Conservation (phyloP, 2,888 invertebrate species). For the Pyrochroa serraticornis region DNA sequence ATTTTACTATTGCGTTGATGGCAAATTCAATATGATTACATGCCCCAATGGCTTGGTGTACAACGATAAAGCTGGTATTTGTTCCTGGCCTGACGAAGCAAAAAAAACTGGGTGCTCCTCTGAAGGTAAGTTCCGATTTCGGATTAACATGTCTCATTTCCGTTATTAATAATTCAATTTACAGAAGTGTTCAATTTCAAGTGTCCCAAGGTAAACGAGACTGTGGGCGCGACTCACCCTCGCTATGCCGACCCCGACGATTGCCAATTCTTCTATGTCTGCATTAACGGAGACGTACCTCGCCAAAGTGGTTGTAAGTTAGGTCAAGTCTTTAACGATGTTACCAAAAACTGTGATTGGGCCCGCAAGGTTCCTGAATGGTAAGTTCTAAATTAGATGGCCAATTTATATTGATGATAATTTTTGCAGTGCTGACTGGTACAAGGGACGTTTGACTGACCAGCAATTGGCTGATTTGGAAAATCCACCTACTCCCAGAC, state of each 20-base stretch:
- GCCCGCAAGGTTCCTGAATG: conserved; percentile 88
- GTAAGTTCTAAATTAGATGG: conserved; percentile 60
- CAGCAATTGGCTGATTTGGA: conserved; percentile 80
- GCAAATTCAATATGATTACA: conserved; percentile 86
- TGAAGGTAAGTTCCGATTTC: conserved; percentile 61
- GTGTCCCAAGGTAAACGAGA: conserved; percentile 79
- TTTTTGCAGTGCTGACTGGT: conserved; percentile 82
- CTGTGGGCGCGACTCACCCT: conserved; percentile 77
- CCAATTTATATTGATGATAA: neutral
- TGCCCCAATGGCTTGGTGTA: conserved; percentile 88
- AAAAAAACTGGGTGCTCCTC: conserved; percentile 86
- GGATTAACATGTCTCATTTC: neutral
- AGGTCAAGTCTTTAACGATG: conserved; percentile 88
- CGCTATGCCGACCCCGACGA: conserved; percentile 87
- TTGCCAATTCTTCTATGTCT: conserved; percentile 91
- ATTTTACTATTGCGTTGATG: conserved; percentile 89
- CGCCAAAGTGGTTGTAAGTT: conserved; percentile 86
- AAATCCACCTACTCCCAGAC: conserved; percentile 73
- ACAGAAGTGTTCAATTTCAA: conserved; percentile 82
- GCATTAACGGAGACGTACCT: conserved; percentile 85
- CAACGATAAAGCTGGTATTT: conserved; percentile 86
- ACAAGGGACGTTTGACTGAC: conserved; percentile 83
- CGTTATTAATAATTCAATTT: conserved; percentile 31
- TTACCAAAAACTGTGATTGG: conserved; percentile 81
- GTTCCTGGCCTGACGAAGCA: conserved; percentile 92